These are phyloP conservation scores for Hyperoodon ampullatus DNA, from an alignment of 2,113 vertebrate genomes.

Conservation along the genomic window DNA sequence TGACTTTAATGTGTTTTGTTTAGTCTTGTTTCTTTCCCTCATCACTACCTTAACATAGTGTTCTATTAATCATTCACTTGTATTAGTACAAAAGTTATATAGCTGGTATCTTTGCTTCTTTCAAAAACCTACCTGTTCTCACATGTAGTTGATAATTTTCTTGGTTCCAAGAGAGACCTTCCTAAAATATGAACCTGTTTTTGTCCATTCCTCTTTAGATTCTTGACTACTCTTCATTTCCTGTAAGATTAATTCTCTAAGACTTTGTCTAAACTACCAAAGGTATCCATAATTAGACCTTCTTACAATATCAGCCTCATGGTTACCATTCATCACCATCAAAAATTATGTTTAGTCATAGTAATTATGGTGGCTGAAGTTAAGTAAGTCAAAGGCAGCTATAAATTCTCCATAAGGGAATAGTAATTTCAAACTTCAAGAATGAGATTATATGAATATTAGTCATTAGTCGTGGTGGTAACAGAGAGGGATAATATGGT, in stretches of 20 bases:
- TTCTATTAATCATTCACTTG: not conserved
- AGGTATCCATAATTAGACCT: not conserved
- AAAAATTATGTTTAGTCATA: not conserved
- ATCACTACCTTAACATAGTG: not conserved
- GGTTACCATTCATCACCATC: not conserved
- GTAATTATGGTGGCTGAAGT: not conserved
- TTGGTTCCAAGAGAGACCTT: not conserved
- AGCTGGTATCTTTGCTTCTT: not conserved
- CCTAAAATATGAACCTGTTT: not conserved
- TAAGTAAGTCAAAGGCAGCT: not conserved
- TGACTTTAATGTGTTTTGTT: not conserved
- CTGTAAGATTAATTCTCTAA: not conserved
- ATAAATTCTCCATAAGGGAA: not conserved
- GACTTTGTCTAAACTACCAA: not conserved
- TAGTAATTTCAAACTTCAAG: not conserved
- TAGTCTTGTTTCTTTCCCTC: not conserved
- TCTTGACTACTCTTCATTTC: not conserved
- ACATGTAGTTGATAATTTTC: not conserved
- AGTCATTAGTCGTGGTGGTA: not conserved
- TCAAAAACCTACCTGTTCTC: fast-evolving
- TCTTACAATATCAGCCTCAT: not conserved
- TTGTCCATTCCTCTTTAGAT: not conserved
- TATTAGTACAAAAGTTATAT: not conserved
- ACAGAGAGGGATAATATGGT: not conserved
- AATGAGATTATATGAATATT: not conserved